A percentile compares a stretch with the other conserved stretches of the same genome.
Evolutionary conservation across 2,113 vertebrate species (phyloP).

Genomic region (Labeo catla): DNA sequence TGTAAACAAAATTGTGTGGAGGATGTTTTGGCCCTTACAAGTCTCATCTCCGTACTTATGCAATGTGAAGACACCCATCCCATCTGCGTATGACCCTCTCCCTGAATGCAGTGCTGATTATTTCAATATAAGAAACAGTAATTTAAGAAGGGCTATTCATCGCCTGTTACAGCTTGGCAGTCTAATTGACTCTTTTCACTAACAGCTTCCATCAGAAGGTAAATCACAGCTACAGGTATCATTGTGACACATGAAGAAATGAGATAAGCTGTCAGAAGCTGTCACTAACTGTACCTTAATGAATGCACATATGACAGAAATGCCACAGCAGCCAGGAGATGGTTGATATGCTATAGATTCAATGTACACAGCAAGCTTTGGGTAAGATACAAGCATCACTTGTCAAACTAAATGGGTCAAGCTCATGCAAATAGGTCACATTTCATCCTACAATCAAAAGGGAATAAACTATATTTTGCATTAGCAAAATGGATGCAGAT

Average conservation of each 20-base stretch:
- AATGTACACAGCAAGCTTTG: too few species aligned
- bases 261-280: neutral
- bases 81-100: neutral
- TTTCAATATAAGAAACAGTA: neutral
- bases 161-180: conserved; percentile 13
- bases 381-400: neutral
- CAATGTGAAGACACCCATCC: neutral
- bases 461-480: neutral
- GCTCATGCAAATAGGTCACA: neutral
- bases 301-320: conserved; percentile 10
- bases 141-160: neutral
- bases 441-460: neutral
- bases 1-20: neutral
- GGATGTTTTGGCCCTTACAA: neutral
- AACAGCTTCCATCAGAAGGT: neutral
- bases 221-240: neutral
- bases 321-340: neutral
- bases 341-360: neutral
- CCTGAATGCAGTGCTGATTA: neutral
- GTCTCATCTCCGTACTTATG: neutral
- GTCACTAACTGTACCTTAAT: neutral
- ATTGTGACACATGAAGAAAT: neutral
- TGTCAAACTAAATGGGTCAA: neutral
- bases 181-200: conserved; percentile 45
- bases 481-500: neutral